Percentiles rank a stretch among this genome's conserved stretches.
These are phyloP conservation scores for Apis dorsata DNA, from an alignment of 1,140 invertebrate genomes.

Conservation along the genomic window DNA sequence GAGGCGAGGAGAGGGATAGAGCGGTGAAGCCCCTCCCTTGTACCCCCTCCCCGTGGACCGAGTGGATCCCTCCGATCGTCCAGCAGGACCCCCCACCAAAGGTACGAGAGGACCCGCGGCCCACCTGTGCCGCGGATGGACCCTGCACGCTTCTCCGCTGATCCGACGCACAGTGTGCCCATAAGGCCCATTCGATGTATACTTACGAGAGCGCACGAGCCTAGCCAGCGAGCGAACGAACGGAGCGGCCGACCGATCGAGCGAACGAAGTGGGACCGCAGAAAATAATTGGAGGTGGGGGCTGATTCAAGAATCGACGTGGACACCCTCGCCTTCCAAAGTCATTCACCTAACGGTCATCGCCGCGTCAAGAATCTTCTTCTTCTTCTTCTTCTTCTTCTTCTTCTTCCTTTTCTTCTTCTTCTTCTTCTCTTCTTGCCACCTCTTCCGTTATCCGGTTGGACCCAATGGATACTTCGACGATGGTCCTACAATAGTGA, in stretches of 20 bases:
- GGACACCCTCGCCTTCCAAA: constrained; percentile 69
- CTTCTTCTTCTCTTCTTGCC: too few relatives aligned
- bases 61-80: constrained; percentile 56
- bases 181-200: constrained; percentile 71
- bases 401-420: neutral
- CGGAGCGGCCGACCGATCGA: constrained; percentile 38
- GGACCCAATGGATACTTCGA: neutral
- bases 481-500: neutral
- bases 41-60: constrained; percentile 39
- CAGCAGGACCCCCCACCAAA: constrained; percentile 67
- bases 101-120: constrained; percentile 65
- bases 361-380: constrained; percentile 67
- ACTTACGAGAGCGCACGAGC: constrained; percentile 63
- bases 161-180: constrained; percentile 72
- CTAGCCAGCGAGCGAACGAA: constrained; percentile 35
- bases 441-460: constrained; percentile 53
- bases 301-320: constrained; percentile 69
- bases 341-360: constrained; percentile 76
- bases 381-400: constrained; percentile 46
- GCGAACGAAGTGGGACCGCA: constrained; percentile 58
- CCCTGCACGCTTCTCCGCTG: constrained; percentile 68
- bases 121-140: constrained; percentile 76
- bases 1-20: constrained; percentile 60
- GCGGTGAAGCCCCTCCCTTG: constrained; percentile 74
- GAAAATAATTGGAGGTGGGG: constrained; percentile 64